Percentiles rank a stretch among this genome's conserved stretches.
These are phyloP conservation scores for Nymphalis polychloros DNA, from an alignment of 2,888 invertebrate species.

Conservation along the genomic window DNA sequence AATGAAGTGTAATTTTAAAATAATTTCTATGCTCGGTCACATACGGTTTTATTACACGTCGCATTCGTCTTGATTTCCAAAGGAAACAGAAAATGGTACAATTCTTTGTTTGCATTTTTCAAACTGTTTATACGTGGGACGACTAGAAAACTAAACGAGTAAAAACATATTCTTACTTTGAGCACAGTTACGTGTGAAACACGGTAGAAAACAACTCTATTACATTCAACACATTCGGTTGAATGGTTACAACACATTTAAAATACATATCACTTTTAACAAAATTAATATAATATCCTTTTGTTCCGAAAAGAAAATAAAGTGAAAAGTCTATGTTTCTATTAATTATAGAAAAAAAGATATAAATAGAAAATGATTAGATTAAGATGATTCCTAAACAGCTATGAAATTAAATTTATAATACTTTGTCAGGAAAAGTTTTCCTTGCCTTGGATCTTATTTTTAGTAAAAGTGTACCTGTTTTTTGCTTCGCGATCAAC, in stretches of 20 bases:
- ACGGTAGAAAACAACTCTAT: constrained; percentile 19
- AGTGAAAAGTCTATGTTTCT: too few relatives aligned
- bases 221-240: constrained; percentile 5
- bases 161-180: constrained; percentile 19
- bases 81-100: background rate
- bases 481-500: constrained; percentile 2
- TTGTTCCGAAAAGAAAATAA: too few relatives aligned
- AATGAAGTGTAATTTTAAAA: too few relatives aligned
- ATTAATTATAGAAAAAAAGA: too few relatives aligned
- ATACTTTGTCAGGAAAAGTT: background rate
- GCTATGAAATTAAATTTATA: too few relatives aligned
- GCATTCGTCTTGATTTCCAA: background rate
- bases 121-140: background rate
- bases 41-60: background rate
- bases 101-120: constrained; percentile 1
- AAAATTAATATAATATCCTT: too few relatives aligned
- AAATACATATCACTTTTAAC: background rate
- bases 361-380: too few relatives aligned
- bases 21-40: too few relatives aligned
- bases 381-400: too few relatives aligned
- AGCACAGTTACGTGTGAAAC: constrained; percentile 17
- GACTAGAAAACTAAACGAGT: background rate
- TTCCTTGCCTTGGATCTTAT: background rate
- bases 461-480: constrained; percentile 1
- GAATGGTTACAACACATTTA: background rate